Base-by-base conservation (phyloP, 2,797 vertebrate species). In the Leuciscus waleckii region DNA sequence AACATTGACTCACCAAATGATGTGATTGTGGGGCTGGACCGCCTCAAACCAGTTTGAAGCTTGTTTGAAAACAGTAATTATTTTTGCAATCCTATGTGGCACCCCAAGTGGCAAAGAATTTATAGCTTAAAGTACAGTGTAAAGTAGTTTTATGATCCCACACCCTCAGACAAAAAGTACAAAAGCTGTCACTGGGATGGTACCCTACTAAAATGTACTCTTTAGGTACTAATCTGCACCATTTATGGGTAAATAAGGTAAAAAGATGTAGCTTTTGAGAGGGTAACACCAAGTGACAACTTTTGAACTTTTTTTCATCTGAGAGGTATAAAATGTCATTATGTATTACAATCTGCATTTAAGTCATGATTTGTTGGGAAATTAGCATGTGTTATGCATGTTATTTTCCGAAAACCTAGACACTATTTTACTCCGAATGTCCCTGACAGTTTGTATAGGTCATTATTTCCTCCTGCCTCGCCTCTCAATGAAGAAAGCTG, bases 401-500 rank as follows among this genome's bases (percentile, higher is more conserved):
- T 29, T 41, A 41, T 37, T 29, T 46, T 41, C 8, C 1, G 2
- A 70, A 70, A 29, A 35, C 2, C 54, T 9, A n/a, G 74, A 39
- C 32, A 13, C 65, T 29, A 46, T 79, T 79, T 79, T 37, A 2
- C 39, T 32, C 39, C 1, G 19, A 14, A 13, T 3, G 10, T 61
- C 16, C 17, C 54, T 32, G 49, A 58, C 35, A 29, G 29, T 71
- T n/a, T 81, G 58, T 58, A 14, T 51, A 32, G 67, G 67, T 41
- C 23, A 58, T 81, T 58, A 67, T 79, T 46, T 46, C 39, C 13
- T 17, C 74, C 23, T 58, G 51, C 51, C 51, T 58, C 35, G 17
- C n/a, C 26, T 61, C n/a, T 35, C 69, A 37, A 35, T 74, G n/a
- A 82, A 46, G 69, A 61, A 95, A 94, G 95, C 94, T 89, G 89